phyloP scores from a whole-genome alignment of 2,113 vertebrate species.

The Trachemys scripta region DNA sequence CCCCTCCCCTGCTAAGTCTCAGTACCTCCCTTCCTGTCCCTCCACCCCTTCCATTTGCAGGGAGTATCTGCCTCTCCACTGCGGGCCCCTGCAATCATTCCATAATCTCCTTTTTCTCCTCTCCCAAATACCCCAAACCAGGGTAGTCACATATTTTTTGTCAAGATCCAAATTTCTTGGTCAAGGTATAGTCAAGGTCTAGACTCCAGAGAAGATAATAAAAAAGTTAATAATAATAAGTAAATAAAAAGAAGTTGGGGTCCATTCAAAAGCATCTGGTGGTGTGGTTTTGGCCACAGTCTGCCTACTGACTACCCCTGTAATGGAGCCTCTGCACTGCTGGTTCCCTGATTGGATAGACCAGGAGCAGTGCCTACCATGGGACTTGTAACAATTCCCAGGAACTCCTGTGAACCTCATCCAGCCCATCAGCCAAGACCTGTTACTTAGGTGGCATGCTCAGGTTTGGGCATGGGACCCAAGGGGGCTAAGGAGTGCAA shows the following conservation, averaged over 20 bases:
- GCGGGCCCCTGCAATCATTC: not conserved
- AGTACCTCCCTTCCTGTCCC: not conserved
- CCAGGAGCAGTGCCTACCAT: rapidly evolving
- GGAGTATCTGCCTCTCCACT: not conserved
- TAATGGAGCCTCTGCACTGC: not conserved
- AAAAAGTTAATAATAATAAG: no score
- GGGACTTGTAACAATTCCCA: not conserved
- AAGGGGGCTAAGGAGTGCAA: rapidly evolving
- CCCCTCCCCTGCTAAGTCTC: not conserved
- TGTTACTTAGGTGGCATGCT: not conserved
- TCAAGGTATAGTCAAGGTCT: no score
- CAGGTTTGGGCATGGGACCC: not conserved
- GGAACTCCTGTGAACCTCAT: not conserved
- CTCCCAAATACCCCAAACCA: not conserved
- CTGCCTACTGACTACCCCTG: not conserved
- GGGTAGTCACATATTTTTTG: no score
- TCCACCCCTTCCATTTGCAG: not conserved
- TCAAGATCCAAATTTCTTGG: no score
- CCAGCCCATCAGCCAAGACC: not conserved
- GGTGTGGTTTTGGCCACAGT: not conserved
- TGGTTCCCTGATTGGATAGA: not conserved
- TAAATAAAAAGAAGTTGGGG: no score
- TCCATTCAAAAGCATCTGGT: not conserved
- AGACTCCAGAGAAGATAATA: no score
- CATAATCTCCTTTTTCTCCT: not conserved